Conservation (phyloP, 2,797 vertebrate genomes). For the Alauda arvensis region DNA sequence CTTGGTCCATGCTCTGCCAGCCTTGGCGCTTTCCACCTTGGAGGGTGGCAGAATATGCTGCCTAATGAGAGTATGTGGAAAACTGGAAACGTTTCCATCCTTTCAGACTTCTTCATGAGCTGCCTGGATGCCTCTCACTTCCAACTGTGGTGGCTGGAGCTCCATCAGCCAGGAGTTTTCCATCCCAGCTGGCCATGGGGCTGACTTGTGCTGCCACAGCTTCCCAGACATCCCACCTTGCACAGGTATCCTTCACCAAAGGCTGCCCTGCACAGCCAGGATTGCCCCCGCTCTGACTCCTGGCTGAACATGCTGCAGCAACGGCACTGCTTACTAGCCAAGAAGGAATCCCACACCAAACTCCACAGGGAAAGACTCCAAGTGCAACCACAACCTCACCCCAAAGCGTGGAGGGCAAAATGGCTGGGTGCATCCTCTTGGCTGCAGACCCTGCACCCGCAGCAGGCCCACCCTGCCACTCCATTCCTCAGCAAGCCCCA, state of each 20-base stretch:
- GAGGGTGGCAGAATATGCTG: neutral
- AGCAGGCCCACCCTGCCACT: neutral
- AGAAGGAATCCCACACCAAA: constrained; percentile 5
- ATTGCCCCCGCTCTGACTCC: neutral
- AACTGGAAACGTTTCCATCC: neutral
- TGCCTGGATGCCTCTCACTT: neutral
- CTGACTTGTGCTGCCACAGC: neutral
- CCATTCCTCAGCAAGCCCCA: neutral
- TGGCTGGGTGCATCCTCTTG: neutral
- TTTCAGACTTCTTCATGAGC: neutral
- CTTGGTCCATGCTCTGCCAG: neutral
- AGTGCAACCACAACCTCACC: constrained; percentile 12
- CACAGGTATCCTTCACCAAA: neutral
- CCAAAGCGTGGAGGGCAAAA: neutral
- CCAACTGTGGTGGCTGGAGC: neutral
- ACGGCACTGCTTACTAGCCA: neutral
- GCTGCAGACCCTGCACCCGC: neutral
- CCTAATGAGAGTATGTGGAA: neutral
- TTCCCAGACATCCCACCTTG: neutral
- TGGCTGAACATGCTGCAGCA: neutral
- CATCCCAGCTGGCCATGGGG: neutral
- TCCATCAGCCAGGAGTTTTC: neutral
- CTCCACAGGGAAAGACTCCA: neutral
- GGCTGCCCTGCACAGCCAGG: neutral
- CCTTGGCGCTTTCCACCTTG: neutral